Percentiles rank a stretch among this genome's conserved stretches.
Evolutionary conservation across 2,113 vertebrate species (phyloP).

Genomic region (Poecile atricapillus): DNA sequence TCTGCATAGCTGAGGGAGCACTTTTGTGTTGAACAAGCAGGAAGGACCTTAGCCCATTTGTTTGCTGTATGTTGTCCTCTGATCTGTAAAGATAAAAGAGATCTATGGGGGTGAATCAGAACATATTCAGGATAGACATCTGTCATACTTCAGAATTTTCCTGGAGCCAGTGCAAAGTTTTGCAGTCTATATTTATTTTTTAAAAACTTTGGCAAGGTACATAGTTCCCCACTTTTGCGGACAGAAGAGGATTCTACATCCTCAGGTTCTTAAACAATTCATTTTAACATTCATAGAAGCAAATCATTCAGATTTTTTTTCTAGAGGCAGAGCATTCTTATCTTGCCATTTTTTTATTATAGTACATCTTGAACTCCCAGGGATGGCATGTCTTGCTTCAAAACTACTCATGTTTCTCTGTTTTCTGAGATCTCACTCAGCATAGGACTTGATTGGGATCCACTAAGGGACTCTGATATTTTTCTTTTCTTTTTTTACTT

Average conservation of each 20-base stretch:
- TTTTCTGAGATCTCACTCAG: not conserved
- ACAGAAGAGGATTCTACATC: not conserved
- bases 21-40: not conserved
- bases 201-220: not conserved
- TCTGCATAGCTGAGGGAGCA: not conserved
- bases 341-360: not conserved
- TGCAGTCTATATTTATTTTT: not conserved
- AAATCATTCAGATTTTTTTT: not conserved
- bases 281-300: not conserved
- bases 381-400: not conserved
- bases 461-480: not conserved
- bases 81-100: not conserved
- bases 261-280: not conserved
- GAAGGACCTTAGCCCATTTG: not conserved
- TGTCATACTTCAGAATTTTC: not conserved
- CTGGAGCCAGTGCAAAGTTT: not conserved
- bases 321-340: not conserved
- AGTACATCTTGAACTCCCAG: not conserved
- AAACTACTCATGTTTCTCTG: not conserved
- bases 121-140: not conserved
- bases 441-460: not conserved
- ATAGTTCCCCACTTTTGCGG: not conserved
- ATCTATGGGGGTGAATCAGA: not conserved
- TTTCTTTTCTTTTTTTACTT: not conserved
- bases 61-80: not conserved